These are phyloP conservation scores for Cirrhinus mrigala DNA, from an alignment of 2,797 vertebrate genomes.

Conservation along the genomic window DNA sequence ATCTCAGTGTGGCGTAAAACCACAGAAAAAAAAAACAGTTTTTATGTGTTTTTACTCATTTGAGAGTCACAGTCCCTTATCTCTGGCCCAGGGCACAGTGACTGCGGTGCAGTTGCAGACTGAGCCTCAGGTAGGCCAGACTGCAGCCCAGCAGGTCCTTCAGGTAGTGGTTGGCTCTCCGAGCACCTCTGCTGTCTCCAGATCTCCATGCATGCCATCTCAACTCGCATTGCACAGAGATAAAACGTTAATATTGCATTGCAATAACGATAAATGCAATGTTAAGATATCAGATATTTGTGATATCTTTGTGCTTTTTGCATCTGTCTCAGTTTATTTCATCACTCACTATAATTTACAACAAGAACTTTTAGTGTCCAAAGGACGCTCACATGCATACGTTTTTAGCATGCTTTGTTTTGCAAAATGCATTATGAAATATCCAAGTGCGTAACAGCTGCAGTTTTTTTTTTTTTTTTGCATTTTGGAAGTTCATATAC, in stretches of 20 bases:
- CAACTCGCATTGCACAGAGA: constrained; percentile 15
- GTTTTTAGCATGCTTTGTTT: constrained; percentile 17
- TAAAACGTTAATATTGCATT: neutral
- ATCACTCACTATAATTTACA: neutral
- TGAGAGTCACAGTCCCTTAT: constrained; percentile 66
- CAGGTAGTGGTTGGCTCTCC: constrained; percentile 95
- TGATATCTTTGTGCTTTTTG: constrained; percentile 9
- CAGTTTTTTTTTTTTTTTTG: neutral
- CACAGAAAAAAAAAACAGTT: neutral
- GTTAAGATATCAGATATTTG: neutral
- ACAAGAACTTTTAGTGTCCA: neutral
- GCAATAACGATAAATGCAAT: neutral
- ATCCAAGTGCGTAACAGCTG: neutral
- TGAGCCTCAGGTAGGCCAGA: constrained; percentile 94
- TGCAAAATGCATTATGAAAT: neutral
- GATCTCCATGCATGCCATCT: constrained; percentile 49
- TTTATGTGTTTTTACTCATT: neutral
- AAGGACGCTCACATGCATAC: neutral
- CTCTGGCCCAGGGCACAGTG: constrained; percentile 96
- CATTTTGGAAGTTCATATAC: neutral
- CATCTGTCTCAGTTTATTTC: neutral
- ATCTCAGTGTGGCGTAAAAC: neutral
- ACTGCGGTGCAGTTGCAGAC: constrained; percentile 98
- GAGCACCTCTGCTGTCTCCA: constrained; percentile 53
- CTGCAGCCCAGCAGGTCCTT: constrained; percentile 98